phyloP scores from a whole-genome alignment of 2,888 invertebrate genomes.

The Watsonalla binaria region DNA sequence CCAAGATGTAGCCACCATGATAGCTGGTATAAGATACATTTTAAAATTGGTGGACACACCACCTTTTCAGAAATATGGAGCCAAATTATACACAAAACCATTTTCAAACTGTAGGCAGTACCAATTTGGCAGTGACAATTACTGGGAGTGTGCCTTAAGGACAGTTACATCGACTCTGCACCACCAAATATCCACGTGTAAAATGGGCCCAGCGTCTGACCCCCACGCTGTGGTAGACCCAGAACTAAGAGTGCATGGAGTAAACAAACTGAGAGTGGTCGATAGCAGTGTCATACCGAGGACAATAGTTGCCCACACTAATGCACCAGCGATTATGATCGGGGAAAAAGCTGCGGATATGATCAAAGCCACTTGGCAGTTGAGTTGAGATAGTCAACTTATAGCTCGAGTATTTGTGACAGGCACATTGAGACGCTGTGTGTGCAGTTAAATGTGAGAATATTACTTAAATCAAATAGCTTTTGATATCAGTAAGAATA shows the following conservation, averaged over 20 bases:
- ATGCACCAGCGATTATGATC: slow-evolving; percentile 84
- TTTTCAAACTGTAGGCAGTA: slow-evolving; percentile 76
- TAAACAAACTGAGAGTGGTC: slow-evolving; percentile 80
- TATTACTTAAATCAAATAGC: too few species aligned
- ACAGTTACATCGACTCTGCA: slow-evolving; percentile 81
- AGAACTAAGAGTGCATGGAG: slow-evolving; percentile 79
- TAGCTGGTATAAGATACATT: slow-evolving; percentile 79
- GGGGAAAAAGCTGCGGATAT: slow-evolving; percentile 85
- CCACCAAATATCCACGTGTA: slow-evolving; percentile 84
- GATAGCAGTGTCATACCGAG: slow-evolving; percentile 84
- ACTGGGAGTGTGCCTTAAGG: slow-evolving; percentile 83
- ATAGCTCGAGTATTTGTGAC: neutral
- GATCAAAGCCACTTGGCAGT: slow-evolving; percentile 73
- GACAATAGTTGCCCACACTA: slow-evolving; percentile 82
- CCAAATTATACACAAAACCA: slow-evolving; percentile 71
- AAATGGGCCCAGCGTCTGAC: slow-evolving; percentile 81
- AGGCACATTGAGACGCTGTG: too few species aligned
- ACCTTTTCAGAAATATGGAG: slow-evolving; percentile 80
- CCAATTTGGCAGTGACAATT: slow-evolving; percentile 77
- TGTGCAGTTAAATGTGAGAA: too few species aligned
- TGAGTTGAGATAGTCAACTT: neutral
- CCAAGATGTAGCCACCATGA: slow-evolving; percentile 77
- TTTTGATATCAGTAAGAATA: too few species aligned
- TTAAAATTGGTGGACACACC: slow-evolving; percentile 75
- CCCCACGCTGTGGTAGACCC: slow-evolving; percentile 80